Base-by-base conservation (phyloP, 2,888 invertebrate genomes). In the Punctoribates punctum region DNA sequence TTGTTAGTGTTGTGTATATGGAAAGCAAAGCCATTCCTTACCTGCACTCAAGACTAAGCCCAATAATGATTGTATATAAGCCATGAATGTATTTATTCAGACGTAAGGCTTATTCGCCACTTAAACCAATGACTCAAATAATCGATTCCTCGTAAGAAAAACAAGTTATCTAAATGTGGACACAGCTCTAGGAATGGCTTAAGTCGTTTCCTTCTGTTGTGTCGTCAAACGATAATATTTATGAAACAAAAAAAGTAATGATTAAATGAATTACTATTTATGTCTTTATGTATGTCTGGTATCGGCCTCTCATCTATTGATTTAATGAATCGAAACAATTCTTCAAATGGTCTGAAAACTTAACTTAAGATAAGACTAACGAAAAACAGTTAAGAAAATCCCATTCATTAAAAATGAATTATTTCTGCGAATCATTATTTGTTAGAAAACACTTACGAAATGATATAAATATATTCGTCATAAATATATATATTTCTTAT, bases 161-260 rank as follows among this genome's bases (percentile, higher is more conserved):
- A 34, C 25, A 15, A 34, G 38, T 20, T 67, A 20, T 42, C 67
- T 67, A 17, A 29, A 67, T 67, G 42, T 42, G 13, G 20, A 38
- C 27, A 38, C 20, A 67, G 4, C 34, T 34, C 29, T 34, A 23
- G 27, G 13, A 27, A 27, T 29, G 13, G 13, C 57, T 17, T 27
- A 15, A 27, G 27, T 29, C 60, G 34, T 29, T 27, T 2, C 27
- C 11, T 0, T 67, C n/a, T 60, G 11, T 15, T 42, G 23, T 29
- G 11, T 2, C 13, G 17, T 9, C 20, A 20, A 38, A 38, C 20
- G 17, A 67, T 67, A 42, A 67, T 67, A 67, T 67, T 67, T 42
- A 42, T 42, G 67, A 67, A 67, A 67, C 67, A 67, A 67, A 60
- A 38, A 42, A 27, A 62, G 15, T 29, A 62, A 42, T 67, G 42